Base-by-base conservation (phyloP, 2,888 invertebrate species). In the Oxystoma pomonae region DNA sequence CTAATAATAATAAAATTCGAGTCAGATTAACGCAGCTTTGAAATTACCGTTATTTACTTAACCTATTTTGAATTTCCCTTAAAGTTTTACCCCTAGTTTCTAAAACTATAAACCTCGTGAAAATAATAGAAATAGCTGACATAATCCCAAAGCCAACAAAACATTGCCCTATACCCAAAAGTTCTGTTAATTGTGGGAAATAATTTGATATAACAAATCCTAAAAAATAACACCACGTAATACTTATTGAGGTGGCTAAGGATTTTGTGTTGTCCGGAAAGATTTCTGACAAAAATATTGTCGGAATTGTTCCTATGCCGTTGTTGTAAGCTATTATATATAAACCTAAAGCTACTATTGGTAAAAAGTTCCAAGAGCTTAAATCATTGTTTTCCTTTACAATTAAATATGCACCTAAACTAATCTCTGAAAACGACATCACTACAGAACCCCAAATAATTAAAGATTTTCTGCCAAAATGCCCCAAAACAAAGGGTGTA, bases 51-150 rank as follows among this genome's bases (percentile, higher is more conserved):
- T 88, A 86, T 16, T 90, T 71, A 20, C 86, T 81, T 74, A 89
- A 87, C 0, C 88, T 86, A 62, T 87, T 85, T 79, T 92, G 91
- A 68, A 96, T 95, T 81, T 95, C 87, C 74, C 90, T 87, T 72
- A 94, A 84, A 71, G 90, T 90, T 81, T 91, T 90, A 51, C 94
- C 95, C 79, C 92, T 94, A 0, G 96, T 96, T 82, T 96, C 96
- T 1, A 95, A 94, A 16, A 96, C 85, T 60, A 89, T 76, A 70
- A 89, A 84, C 58, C 87, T 77, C 0, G 35, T 35, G 35, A 35
- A 35, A 35, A 35, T 12, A 35, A 35, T 35, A 3, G 35, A 3
- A 35, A 3, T 7, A 12, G 35, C 35, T 7, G 35, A 35, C 3
- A 83, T 87, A 0, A 77, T 78, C 1, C 86, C 86, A 76, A 91